A percentile compares a stretch with the other conserved stretches of the same genome.
Conservation (phyloP, 2,888 invertebrate genomes). For the Entomobrya proxima region DNA sequence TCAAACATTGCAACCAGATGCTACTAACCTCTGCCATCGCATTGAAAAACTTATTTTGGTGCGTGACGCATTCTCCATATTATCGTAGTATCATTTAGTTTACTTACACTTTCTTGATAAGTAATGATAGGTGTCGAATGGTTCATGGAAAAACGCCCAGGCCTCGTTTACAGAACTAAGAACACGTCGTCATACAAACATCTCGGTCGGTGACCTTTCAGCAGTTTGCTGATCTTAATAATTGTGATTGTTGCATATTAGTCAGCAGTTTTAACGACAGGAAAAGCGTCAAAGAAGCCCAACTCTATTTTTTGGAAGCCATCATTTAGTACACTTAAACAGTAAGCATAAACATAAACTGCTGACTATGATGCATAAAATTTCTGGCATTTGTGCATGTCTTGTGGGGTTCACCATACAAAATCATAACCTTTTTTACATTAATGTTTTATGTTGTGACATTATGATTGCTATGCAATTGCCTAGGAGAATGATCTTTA, state of each 20-base stretch:
- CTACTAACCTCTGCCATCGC: no score
- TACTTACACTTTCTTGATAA: background rate
- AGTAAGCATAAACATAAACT: no score
- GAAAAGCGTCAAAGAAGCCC: background rate
- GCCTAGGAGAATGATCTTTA: no score
- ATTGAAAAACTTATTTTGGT: conserved; percentile 1
- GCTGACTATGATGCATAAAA: no score
- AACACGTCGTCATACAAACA: background rate
- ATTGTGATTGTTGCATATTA: background rate
- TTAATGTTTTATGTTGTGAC: no score
- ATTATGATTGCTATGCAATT: no score
- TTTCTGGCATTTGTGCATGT: no score
- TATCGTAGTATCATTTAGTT: background rate
- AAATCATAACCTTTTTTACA: no score
- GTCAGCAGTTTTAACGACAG: background rate
- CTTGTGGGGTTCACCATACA: no score
- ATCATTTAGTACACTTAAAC: no score
- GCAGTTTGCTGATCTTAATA: background rate
- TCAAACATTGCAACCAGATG: no score
- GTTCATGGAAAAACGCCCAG: background rate
- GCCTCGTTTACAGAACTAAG: background rate
- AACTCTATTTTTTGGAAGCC: no score
- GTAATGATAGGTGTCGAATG: background rate
- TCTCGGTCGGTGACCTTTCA: background rate
- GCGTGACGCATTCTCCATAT: background rate